These are phyloP conservation scores for Hetaerina titia DNA, from an alignment of 2,888 invertebrate genomes.

Conservation along the genomic window DNA sequence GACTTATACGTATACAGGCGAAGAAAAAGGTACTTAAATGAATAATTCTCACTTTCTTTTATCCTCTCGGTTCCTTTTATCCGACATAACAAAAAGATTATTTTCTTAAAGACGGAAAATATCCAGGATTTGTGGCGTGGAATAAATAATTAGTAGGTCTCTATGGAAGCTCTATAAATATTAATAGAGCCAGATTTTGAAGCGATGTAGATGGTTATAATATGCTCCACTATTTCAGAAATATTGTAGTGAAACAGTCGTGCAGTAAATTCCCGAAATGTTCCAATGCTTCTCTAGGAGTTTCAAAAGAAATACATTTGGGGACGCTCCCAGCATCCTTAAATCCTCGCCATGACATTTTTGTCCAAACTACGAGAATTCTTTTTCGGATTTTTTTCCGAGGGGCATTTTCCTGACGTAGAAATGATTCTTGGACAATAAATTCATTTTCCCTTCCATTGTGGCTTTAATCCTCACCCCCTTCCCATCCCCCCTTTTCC, in stretches of 20 bases:
- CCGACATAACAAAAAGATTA: background rate
- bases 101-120: background rate
- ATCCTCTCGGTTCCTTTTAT: background rate
- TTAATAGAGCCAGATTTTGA: background rate
- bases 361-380: background rate
- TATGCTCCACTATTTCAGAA: background rate
- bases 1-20: background rate
- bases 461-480: background rate
- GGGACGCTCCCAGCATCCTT: background rate
- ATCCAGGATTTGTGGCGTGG: background rate
- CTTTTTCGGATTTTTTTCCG: background rate
- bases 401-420: background rate
- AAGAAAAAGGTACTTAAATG: background rate
- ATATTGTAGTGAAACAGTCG: background rate
- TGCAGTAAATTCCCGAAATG: background rate
- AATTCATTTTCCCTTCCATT: background rate
- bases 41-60: background rate
- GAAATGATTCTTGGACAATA: background rate
- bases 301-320: background rate
- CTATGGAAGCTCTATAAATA: background rate
- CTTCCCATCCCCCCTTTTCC: too few relatives aligned
- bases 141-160: background rate
- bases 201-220: background rate
- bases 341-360: background rate
- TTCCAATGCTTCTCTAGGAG: background rate